Conservation (phyloP, 2,797 vertebrate species). For the Amazona finschi region DNA sequence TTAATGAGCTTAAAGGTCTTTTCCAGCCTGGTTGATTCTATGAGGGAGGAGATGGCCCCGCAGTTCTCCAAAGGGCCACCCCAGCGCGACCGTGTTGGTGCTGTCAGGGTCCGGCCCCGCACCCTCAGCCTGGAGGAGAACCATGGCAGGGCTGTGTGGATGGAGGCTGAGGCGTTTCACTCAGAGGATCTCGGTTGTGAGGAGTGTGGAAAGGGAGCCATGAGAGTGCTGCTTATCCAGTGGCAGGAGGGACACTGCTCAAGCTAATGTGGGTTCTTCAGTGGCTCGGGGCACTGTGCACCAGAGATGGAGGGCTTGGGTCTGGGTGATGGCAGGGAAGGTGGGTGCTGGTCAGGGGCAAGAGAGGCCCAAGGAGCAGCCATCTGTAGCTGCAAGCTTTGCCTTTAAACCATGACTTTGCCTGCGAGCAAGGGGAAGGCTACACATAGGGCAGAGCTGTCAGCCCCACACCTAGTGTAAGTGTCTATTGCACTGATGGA, state of each 20-base stretch:
- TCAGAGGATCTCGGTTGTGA: background rate
- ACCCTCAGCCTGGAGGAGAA: background rate
- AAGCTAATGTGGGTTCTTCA: background rate
- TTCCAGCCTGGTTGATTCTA: background rate
- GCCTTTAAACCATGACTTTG: fast-evolving
- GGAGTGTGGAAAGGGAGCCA: background rate
- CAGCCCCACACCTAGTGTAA: background rate
- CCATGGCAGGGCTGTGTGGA: background rate
- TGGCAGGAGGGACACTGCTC: background rate
- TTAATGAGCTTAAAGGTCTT: background rate
- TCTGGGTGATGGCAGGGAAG: background rate
- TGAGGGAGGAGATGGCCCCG: background rate
- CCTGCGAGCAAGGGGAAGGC: background rate
- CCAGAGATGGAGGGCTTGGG: background rate
- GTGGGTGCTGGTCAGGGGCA: background rate
- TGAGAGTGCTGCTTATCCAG: background rate
- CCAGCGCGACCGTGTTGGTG: background rate
- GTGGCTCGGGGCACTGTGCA: background rate
- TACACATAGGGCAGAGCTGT: fast-evolving
- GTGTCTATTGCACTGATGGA: fast-evolving
- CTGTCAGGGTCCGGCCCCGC: background rate
- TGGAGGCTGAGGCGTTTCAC: background rate
- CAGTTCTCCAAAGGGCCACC: background rate
- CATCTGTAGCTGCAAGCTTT: fast-evolving
- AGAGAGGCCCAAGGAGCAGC: background rate